Evolutionary conservation across 2,888 invertebrate species (phyloP), one percentile per base, ranked within the genome.

Genomic region (Caenorhabditis zanzibari): DNA sequence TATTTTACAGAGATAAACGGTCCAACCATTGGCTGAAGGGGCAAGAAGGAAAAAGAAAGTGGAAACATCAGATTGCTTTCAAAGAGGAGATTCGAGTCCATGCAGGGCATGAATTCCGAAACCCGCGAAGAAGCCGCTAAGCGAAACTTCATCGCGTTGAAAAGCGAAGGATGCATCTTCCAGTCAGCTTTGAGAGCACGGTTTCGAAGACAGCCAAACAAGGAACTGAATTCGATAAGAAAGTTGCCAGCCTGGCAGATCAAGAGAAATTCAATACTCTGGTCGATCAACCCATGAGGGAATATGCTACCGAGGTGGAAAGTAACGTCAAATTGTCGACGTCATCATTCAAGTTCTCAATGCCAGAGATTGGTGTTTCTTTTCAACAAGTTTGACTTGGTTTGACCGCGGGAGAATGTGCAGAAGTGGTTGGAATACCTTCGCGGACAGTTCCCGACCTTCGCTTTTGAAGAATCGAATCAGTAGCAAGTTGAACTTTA

Each of bases 41-140:
- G n/a, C n/a, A n/a, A n/a, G n/a, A n/a, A n/a, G n/a, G n/a, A n/a
- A n/a, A n/a, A n/a, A n/a, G n/a, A n/a, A n/a, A n/a, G n/a, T n/a
- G n/a, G n/a, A n/a, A n/a, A n/a, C n/a, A n/a, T n/a, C n/a, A n/a
- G n/a, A n/a, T n/a, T n/a, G n/a, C n/a, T n/a, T 98, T 98, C 92
- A 98, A 98, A 93, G 96, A 96, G 92, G 95, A 96, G 54, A 96
- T 98, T 86, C 93, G 98, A 12, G 95, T 96, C 91, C 97, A 98
- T 93, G 96, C 96, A 4, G 93, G 93, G 86, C 92, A 92, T 52
- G 88, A 90, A 32, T 93, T 93, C 68, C 14, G 86, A 86, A 28
- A 84, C 59, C 5, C 82, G 84, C 22, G 82, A 85, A 38, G 86
- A 88, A 68, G 85, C 84, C 14, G 77, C 72, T 0, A 87, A 86